Evolutionary conservation across 1,140 invertebrate species (phyloP), one percentile per base, ranked within the genome.

Genomic region (Drosophila pseudoobscura): DNA sequence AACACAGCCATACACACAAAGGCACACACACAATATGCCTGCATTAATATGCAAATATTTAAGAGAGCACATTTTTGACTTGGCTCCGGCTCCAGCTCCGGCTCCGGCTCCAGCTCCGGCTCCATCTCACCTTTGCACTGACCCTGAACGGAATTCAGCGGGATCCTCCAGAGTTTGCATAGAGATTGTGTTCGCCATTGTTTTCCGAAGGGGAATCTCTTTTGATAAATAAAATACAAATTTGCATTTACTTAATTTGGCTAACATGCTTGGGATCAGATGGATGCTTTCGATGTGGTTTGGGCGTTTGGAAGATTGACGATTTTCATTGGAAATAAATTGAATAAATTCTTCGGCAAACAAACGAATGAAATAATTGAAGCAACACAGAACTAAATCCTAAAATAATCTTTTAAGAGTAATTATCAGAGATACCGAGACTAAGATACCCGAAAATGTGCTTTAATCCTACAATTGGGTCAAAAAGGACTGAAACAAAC

Each of bases 11-110:
- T 50, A 51, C 56, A 61, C 39, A 54, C 11, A 41, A 26, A 60
- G 8, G 29, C 55, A 74, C 60, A 62, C 15, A 53, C 51, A 65
- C 58, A 69, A 69, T 69, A 63, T 50, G 54, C 56, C 69, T 84
- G 82, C 82, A 85, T 71, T 85, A 80, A 85, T 87, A 87, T 87
- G 80, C 74, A 80, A 85, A 85, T 85, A 84, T 84, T 80, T 87
- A 61, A 31, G 49, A 52, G 46, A 63, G 47, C 54, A 80, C 61
- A 84, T 73, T 83, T 83, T 75, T 61, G 78, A 52, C 79, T 78
- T 50, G 59, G 44, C 17, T 39, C 2, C 17, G 4, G 43, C n/a
- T 31, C 53, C 20, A 2, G 20, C n/a, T 20, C 20, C 20, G 20
- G 20, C 20, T 20, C 20, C 20, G 2, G 20, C 20, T 20, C 20